phyloP scores from a whole-genome alignment of 2,113 vertebrate species.

The Leptocoma aspasia region DNA sequence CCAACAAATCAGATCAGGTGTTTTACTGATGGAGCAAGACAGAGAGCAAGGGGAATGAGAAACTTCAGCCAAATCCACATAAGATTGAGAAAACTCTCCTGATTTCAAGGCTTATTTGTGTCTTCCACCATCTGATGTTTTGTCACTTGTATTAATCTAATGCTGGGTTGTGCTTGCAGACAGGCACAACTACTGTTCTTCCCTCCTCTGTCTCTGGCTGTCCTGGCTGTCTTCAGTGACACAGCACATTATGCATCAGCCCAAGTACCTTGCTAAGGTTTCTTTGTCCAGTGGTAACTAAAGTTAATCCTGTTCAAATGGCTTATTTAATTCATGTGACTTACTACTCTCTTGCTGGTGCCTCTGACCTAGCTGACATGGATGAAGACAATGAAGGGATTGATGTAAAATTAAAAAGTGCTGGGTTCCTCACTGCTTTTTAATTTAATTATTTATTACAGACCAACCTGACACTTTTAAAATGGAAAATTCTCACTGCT shows the following conservation, averaged over 20 bases:
- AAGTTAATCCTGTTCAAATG: not conserved
- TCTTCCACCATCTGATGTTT: not conserved
- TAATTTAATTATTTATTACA: not conserved
- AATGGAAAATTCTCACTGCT: not conserved
- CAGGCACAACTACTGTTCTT: not conserved
- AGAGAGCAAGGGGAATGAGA: not conserved
- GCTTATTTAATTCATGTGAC: not conserved
- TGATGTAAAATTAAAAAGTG: not conserved
- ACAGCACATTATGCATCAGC: not conserved
- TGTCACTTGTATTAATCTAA: not conserved
- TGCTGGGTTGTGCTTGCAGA: not conserved
- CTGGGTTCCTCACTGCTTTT: not conserved
- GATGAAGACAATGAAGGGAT: not conserved
- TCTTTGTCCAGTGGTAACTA: not conserved
- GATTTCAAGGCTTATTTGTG: not conserved
- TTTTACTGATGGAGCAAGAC: not conserved
- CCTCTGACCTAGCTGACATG: not conserved
- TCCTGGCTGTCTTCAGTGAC: accelerated
- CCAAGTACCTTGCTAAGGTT: not conserved
- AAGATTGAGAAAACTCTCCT: not conserved
- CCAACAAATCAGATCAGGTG: not conserved
- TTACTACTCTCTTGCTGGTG: not conserved
- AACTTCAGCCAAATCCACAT: not conserved
- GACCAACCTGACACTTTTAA: not conserved
- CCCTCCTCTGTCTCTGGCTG: not conserved